Evolutionary conservation across 2,113 vertebrate species (phyloP).

Genomic region (Sebastes fasciatus): DNA sequence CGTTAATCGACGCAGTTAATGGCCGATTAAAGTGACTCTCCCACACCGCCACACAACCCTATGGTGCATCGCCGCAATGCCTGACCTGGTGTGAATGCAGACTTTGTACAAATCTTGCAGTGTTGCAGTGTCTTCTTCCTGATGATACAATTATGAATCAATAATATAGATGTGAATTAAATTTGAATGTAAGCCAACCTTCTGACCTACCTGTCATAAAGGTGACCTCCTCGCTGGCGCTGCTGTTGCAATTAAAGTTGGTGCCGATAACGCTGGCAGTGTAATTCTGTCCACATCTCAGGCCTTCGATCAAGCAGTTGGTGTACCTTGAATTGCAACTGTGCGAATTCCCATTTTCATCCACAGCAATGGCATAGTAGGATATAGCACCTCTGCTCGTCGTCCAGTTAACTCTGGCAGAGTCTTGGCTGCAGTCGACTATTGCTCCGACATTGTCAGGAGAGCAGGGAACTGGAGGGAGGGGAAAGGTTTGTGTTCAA

Average conservation of each 20-base stretch:
- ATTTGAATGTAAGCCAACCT: not conserved
- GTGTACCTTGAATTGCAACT: conserved; percentile 61
- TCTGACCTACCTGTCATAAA: conserved; percentile 77
- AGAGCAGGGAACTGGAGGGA: conserved; percentile 80
- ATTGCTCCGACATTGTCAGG: conserved; percentile 65
- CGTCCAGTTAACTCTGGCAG: conserved; percentile 74
- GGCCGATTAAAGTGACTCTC: not conserved
- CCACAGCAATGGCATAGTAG: conserved; percentile 65
- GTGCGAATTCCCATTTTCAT: conserved; percentile 58
- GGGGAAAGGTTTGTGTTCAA: not conserved
- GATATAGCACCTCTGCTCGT: conserved; percentile 65
- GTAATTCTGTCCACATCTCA: conserved; percentile 82
- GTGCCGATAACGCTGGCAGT: conserved; percentile 67
- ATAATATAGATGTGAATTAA: not conserved
- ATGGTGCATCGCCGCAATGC: not conserved
- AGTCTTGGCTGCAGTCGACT: conserved; percentile 71
- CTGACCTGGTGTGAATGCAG: not conserved
- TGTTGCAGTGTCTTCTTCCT: not conserved
- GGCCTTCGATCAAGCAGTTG: conserved; percentile 69
- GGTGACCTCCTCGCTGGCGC: conserved; percentile 42
- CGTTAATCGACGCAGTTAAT: not conserved
- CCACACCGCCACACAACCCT: not conserved
- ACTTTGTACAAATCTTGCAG: not conserved
- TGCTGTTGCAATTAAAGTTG: conserved; percentile 82
- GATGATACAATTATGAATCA: not conserved